These are phyloP conservation scores for Pocillopora verrucosa DNA, from an alignment of 64 coral and sea anemone species.

Conservation along the genomic window DNA sequence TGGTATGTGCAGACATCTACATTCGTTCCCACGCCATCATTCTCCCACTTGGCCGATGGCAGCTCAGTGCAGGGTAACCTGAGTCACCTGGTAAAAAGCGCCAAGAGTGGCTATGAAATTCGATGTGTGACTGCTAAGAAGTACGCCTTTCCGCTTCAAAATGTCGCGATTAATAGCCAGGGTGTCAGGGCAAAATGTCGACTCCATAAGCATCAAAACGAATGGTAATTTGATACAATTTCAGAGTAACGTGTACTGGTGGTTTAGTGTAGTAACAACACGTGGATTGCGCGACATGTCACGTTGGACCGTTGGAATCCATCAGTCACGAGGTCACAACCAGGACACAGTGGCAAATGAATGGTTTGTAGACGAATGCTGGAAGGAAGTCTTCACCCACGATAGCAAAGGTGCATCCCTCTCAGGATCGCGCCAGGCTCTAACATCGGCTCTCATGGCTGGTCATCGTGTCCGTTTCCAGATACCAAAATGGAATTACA, in stretches of 20 bases:
- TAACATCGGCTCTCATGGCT: conserved; percentile 65
- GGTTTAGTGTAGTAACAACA: conserved; percentile 69
- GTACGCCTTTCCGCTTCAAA: conserved; percentile 65
- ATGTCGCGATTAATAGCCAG: conserved; percentile 45
- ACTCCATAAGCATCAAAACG: conserved; percentile 53
- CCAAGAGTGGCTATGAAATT: conserved; percentile 59
- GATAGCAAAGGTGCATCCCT: conserved; percentile 41
- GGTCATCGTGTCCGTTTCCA: conserved; percentile 83
- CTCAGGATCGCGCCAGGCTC: conserved; percentile 22
- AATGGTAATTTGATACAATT: conserved; percentile 27
- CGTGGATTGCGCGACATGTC: conserved; percentile 87
- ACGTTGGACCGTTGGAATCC: conserved; percentile 78
- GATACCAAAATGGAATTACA: conserved; percentile 43
- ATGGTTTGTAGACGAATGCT: conserved; percentile 81
- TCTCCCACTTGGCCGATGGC: conserved; percentile 50
- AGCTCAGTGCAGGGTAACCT: conserved; percentile 28
- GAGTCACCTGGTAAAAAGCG: conserved; percentile 34
- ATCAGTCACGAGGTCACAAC: conserved; percentile 67
- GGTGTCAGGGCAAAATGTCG: conserved; percentile 55
- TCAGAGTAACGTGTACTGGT: conserved; percentile 80
- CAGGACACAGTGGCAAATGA: conserved; percentile 55
- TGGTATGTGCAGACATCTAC: conserved; percentile 61
- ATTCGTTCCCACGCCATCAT: conserved; percentile 25
- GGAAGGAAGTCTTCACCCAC: conserved; percentile 66
- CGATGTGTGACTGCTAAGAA: conserved; percentile 38